Conservation (phyloP, 2,113 vertebrate species). For the Catharus bicknelli region DNA sequence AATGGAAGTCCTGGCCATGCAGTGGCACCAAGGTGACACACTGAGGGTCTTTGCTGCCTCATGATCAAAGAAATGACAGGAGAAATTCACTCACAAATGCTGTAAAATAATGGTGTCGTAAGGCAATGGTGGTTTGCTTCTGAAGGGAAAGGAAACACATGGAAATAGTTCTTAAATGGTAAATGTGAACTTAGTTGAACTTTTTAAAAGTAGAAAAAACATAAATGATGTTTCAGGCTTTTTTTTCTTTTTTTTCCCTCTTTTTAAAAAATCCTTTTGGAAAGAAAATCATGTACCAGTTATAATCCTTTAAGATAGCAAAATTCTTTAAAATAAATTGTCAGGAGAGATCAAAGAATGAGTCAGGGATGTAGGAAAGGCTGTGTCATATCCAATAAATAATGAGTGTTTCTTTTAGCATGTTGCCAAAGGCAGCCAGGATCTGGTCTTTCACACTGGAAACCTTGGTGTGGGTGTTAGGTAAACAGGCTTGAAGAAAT, state of each 20-base stretch:
- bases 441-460: neutral
- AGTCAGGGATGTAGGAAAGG: neutral
- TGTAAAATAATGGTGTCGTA: neutral
- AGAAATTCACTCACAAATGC: neutral
- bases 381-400: neutral
- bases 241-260: neutral
- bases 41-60: neutral
- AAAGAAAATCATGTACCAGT: neutral
- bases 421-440: neutral
- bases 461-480: neutral
- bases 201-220: neutral
- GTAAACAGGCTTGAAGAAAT: neutral
- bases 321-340: conserved; percentile 33
- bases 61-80: neutral
- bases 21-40: neutral
- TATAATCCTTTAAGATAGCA: neutral
- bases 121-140: neutral
- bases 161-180: neutral
- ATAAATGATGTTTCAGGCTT: neutral
- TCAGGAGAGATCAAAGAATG: conserved; percentile 22
- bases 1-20: neutral
- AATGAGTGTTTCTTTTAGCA: neutral
- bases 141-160: neutral
- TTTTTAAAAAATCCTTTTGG: neutral
- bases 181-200: neutral